A percentile compares a stretch with the other conserved stretches of the same genome.
phyloP scores from a whole-genome alignment of 1,140 invertebrate genomes.

The Zaprionus gabonicus region DNA sequence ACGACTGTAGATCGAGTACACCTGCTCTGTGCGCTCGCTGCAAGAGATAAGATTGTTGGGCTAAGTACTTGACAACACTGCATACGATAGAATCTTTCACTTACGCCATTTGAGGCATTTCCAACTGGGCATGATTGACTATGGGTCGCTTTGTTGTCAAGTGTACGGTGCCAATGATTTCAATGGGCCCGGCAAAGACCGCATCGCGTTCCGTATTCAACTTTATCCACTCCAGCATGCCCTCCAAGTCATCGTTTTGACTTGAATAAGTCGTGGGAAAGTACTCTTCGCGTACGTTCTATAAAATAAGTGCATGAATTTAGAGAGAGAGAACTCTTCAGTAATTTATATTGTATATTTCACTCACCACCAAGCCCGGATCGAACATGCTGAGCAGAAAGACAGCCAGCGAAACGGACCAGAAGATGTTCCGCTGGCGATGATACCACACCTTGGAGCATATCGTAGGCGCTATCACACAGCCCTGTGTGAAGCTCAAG shows the following conservation, averaged over 20 bases:
- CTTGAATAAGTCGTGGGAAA: constrained; percentile 51
- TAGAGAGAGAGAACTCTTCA: background rate
- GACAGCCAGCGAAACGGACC: constrained; percentile 80
- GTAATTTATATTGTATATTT: background rate
- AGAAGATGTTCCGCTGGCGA: constrained; percentile 77
- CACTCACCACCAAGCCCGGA: constrained; percentile 74
- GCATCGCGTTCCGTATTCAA: constrained; percentile 81
- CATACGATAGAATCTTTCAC: constrained; percentile 21
- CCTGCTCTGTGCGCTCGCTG: constrained; percentile 77
- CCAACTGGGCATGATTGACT: constrained; percentile 80
- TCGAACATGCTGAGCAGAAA: constrained; percentile 79
- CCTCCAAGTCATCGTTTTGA: constrained; percentile 67
- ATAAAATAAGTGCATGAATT: background rate
- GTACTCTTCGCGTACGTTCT: constrained; percentile 81
- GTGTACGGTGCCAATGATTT: constrained; percentile 81
- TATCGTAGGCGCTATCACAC: constrained; percentile 78
- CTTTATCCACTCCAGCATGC: constrained; percentile 83
- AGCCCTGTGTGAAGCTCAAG: constrained; percentile 80
- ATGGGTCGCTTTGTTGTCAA: constrained; percentile 79
- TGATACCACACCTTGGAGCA: constrained; percentile 81
- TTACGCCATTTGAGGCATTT: constrained; percentile 82
- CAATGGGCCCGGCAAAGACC: constrained; percentile 79
- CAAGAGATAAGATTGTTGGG: constrained; percentile 7
- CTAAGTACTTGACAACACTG: background rate
- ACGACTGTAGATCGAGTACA: constrained; percentile 82